Percentiles rank a stretch among this genome's conserved stretches.
phyloP scores from a whole-genome alignment of 1,140 invertebrate species.

The Nilaparvata lugens region DNA sequence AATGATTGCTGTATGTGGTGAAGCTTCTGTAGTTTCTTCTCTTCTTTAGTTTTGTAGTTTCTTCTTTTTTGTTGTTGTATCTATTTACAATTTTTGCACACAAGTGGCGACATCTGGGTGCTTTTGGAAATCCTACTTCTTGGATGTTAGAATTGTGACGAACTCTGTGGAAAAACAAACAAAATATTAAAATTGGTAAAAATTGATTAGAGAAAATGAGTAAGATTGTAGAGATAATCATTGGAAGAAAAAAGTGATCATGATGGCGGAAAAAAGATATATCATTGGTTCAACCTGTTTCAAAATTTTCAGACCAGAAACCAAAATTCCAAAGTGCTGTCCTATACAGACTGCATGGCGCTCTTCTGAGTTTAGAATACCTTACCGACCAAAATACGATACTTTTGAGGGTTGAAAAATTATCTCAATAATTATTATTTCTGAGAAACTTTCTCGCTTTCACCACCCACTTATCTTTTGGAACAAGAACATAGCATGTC shows the following conservation, averaged over 20 bases:
- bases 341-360: neutral
- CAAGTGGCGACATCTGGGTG: neutral
- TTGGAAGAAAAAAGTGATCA: neutral
- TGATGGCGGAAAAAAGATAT: neutral
- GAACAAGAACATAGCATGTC: no score
- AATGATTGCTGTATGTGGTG: no score
- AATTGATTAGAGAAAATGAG: neutral
- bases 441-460: no score
- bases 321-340: neutral
- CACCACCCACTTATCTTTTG: no score
- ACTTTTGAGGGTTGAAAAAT: no score
- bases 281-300: neutral
- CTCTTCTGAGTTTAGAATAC: neutral
- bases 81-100: no score
- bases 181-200: neutral
- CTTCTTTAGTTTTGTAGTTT: no score
- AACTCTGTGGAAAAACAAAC: constrained; percentile 41
- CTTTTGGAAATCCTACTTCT: constrained; percentile 36
- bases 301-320: neutral
- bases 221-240: neutral
- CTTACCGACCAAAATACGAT: no score
- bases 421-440: no score
- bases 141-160: constrained; percentile 48
- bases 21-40: no score
- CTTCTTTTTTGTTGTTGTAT: no score